A percentile compares a stretch with the other conserved stretches of the same genome.
phyloP scores from a whole-genome alignment of 1,140 invertebrate species.

The Pseudomyrmex sp. region DNA sequence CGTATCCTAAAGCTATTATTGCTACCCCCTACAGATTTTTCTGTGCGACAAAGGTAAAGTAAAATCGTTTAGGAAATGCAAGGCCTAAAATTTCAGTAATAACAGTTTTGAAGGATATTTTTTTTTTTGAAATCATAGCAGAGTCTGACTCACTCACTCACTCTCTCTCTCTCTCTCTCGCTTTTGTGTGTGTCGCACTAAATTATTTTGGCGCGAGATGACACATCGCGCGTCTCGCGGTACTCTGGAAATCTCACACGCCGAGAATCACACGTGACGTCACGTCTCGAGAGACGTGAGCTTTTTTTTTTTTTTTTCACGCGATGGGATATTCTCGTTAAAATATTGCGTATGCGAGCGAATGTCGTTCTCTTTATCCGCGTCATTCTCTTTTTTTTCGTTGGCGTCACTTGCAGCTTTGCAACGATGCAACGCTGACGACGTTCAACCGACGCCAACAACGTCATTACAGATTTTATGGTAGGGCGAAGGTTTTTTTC shows the following conservation, averaged over 20 bases:
- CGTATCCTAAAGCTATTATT: background rate
- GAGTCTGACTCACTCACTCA: too few species aligned
- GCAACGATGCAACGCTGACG: constrained; percentile 15
- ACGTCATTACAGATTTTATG: background rate
- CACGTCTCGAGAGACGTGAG: constrained; percentile 31
- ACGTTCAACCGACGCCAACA: background rate
- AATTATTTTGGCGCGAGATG: too few species aligned
- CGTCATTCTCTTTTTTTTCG: background rate
- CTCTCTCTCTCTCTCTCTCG: too few species aligned
- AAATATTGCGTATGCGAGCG: background rate
- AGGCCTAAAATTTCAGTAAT: too few species aligned
- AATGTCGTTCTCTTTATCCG: background rate
- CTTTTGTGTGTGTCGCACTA: too few species aligned
- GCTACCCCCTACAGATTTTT: background rate
- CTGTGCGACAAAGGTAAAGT: background rate
- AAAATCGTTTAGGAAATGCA: too few species aligned
- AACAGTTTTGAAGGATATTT: too few species aligned
- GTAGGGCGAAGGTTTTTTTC: too few species aligned
- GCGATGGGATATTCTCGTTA: background rate
- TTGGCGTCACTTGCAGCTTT: constrained; percentile 1
- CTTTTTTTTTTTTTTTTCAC: constrained; percentile 22
- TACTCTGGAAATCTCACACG: constrained; percentile 76
- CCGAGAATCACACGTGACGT: constrained; percentile 64
- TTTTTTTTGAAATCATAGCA: too few species aligned
- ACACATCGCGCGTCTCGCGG: too few species aligned